Evolutionary conservation across 1,140 invertebrate species (phyloP).

Genomic region (Ditylenchus dipsaci): DNA sequence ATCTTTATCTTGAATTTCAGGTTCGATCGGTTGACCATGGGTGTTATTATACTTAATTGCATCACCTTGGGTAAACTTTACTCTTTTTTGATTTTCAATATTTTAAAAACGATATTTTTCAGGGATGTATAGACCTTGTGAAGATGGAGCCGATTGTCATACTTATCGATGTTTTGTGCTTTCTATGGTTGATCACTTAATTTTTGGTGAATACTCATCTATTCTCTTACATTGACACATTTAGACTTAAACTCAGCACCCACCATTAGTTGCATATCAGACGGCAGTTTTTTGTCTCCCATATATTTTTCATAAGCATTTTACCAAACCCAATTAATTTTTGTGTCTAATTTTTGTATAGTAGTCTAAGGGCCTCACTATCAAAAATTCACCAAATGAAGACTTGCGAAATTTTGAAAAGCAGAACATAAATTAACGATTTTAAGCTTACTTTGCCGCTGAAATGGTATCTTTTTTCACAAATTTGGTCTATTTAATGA

Average conservation of each 20-base stretch:
- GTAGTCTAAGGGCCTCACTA: too few relatives aligned
- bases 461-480: conserved; percentile 18
- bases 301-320: not conserved
- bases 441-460: conserved; percentile 7
- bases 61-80: conserved; percentile 77
- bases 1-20: conserved; percentile 63
- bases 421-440: too few relatives aligned
- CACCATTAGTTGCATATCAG: too few relatives aligned
- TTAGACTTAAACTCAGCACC: too few relatives aligned
- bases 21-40: conserved; percentile 97
- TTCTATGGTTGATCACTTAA: conserved; percentile 91
- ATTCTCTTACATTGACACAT: too few relatives aligned
- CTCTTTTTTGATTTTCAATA: too few relatives aligned
- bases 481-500: not conserved
- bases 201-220: conserved; percentile 99
- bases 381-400: too few relatives aligned
- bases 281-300: too few relatives aligned
- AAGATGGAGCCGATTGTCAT: conserved; percentile 73
- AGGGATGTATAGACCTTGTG: conserved; percentile 92
- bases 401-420: too few relatives aligned
- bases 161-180: conserved; percentile 86
- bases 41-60: conserved; percentile 96
- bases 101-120: too few relatives aligned
- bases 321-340: not conserved
- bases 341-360: too few relatives aligned